A percentile compares a stretch with the other conserved stretches of the same genome.
Conservation (phyloP, 2,113 vertebrate species). For the Xiphias gladius region DNA sequence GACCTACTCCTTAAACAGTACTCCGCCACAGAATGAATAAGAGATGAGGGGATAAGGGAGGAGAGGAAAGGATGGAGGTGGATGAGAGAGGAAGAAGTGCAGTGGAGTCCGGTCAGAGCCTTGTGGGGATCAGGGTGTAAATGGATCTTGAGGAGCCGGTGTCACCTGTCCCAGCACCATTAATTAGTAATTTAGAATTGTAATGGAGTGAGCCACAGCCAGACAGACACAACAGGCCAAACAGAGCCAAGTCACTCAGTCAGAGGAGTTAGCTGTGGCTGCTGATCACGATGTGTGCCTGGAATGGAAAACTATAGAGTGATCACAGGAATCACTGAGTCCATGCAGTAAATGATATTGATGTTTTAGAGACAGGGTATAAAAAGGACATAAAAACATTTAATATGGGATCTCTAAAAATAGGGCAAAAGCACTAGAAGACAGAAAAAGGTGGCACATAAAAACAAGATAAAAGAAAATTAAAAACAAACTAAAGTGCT, state of each 20-base stretch:
- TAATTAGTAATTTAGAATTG: slow-evolving; percentile 83
- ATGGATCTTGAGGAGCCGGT: slow-evolving; percentile 75
- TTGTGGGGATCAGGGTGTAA: slow-evolving; percentile 68
- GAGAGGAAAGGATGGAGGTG: slow-evolving; percentile 41
- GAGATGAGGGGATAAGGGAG: slow-evolving; percentile 61
- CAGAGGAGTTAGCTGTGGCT: slow-evolving; percentile 58
- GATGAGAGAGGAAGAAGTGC: slow-evolving; percentile 56
- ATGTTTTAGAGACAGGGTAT: background rate
- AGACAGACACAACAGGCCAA: slow-evolving; percentile 66
- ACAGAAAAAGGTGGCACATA: background rate
- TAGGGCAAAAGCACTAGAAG: background rate
- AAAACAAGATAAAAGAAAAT: background rate
- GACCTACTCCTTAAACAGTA: slow-evolving; percentile 75
- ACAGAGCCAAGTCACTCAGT: slow-evolving; percentile 68
- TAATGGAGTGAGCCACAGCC: slow-evolving; percentile 76
- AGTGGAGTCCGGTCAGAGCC: slow-evolving; percentile 40
- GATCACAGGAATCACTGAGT: slow-evolving; percentile 19
- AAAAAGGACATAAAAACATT: background rate
- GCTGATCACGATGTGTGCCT: slow-evolving; percentile 50
- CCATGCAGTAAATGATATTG: background rate
- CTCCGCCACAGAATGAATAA: slow-evolving; percentile 75
- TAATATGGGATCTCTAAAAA: background rate
- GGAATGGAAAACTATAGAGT: slow-evolving; percentile 39
- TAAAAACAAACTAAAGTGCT: background rate
- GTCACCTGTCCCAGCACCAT: slow-evolving; percentile 79